A percentile compares a stretch with the other conserved stretches of the same genome.
These are phyloP conservation scores for Manacus vitellinus DNA, from an alignment of 2,113 vertebrate genomes.

Conservation along the genomic window DNA sequence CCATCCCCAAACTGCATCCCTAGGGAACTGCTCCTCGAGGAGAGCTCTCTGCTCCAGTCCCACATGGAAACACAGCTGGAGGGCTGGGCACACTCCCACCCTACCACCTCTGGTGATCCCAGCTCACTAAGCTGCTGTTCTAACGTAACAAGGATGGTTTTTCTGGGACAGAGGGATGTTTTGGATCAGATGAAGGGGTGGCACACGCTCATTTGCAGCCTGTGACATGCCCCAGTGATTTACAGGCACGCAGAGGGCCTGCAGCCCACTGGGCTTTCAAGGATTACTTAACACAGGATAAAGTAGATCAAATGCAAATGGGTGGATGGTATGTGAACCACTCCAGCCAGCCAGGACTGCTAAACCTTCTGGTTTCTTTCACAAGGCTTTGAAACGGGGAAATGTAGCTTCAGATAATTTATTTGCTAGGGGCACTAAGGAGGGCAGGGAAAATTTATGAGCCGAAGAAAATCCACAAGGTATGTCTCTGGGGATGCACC, in stretches of 20 bases:
- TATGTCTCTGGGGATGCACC: background rate
- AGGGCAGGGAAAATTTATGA: background rate
- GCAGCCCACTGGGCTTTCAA: background rate
- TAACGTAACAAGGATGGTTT: background rate
- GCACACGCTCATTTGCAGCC: background rate
- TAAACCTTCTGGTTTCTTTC: slow-evolving; percentile 52
- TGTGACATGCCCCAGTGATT: background rate
- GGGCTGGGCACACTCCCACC: background rate
- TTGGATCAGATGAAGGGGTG: background rate
- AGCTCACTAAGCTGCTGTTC: background rate
- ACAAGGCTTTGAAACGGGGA: slow-evolving; percentile 35
- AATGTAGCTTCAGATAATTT: slow-evolving; percentile 2
- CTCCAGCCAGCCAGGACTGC: slow-evolving; percentile 31
- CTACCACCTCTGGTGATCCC: accelerated
- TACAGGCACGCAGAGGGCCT: background rate
- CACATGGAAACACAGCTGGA: accelerated
- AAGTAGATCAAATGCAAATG: slow-evolving; percentile 24
- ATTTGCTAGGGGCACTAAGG: background rate
- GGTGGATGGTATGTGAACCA: slow-evolving; percentile 4
- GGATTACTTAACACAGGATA: slow-evolving; percentile 24
- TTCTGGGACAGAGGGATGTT: background rate
- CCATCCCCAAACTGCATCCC: background rate
- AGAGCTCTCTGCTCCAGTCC: background rate
- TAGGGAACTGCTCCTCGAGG: background rate
- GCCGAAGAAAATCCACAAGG: background rate